Evolutionary conservation across 64 coral and sea anemone genomes (phyloP).

Genomic region (Montipora sp.): DNA sequence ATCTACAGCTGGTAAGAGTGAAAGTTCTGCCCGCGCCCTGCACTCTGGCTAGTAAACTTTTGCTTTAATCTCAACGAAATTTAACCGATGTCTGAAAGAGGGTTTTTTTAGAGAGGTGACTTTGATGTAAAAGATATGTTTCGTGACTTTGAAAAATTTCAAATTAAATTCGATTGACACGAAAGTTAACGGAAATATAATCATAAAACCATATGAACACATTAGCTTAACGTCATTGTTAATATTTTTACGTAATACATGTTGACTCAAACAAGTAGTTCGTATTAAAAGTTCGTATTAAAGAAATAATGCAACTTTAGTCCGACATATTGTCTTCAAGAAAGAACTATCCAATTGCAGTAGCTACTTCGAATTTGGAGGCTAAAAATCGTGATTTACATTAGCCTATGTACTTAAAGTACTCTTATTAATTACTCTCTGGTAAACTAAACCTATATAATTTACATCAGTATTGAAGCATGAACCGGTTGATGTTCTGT

Average conservation of each 20-base stretch:
- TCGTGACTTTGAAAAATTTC: background rate
- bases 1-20: slow-evolving; percentile 62
- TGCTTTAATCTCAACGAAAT: background rate
- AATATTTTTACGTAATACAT: too few species aligned
- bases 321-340: too few species aligned
- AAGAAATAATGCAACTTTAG: too few species aligned
- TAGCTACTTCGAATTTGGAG: too few species aligned
- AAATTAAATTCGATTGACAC: background rate
- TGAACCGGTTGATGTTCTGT: background rate
- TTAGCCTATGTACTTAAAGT: too few species aligned
- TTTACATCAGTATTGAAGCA: background rate
- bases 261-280: too few species aligned
- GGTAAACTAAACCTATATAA: too few species aligned
- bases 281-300: too few species aligned
- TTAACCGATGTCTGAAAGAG: background rate
- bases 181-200: background rate
- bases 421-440: too few species aligned
- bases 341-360: too few species aligned
- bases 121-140: background rate
- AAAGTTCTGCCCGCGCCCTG: background rate
- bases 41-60: background rate
- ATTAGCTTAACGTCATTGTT: background rate
- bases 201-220: background rate
- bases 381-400: too few species aligned
- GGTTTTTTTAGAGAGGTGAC: background rate